Base-by-base conservation (phyloP, 2,888 invertebrate species). In the Pecten maximus region DNA sequence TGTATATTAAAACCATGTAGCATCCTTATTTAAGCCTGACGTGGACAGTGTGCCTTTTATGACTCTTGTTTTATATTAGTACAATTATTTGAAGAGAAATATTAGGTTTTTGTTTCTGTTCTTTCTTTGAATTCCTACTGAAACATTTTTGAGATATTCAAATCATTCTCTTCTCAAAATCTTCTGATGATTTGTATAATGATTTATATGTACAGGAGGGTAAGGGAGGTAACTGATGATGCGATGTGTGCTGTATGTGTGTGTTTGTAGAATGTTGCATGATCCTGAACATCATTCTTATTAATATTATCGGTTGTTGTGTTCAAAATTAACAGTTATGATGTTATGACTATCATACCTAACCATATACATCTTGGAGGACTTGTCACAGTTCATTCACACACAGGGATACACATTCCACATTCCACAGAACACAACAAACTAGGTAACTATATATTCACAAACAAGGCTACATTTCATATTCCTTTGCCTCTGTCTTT, bases 11-110 rank as follows among this genome's bases (percentile, higher is more conserved):
- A n/a, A n/a, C n/a, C n/a, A n/a, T n/a, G n/a, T n/a, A n/a, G n/a
- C n/a, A n/a, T n/a, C n/a, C n/a, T n/a, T 44, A 10, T 44, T 44
- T 44, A 12, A 44, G 44, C 12, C 12, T 44, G 6, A 44, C 44
- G 19, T 54, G 60, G 60, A 60, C 60, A 60, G 60, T 60, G 60
- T 60, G 60, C 60, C 60, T 60, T 60, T 60, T 23, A 60, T 60
- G 60, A 60, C 23, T 60, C 60, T 60, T 6, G 0, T 23, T 60
- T 60, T 60, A 23, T 60, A 23, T 23, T 60, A 60, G 60, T 60
- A n/a, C 23, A 23, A 60, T 60, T 12, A 12, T 48, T 48, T 48
- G 48, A 48, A 48, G 60, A 60, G 23, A 60, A n/a, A n/a, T 0
- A 60, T 60, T n/a, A n/a, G 60, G 23, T n/a, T 60, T 2, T n/a